A percentile compares a stretch with the other conserved stretches of the same genome.
phyloP scores from a whole-genome alignment of 2,113 vertebrate species.

The Pterocles orientalis region DNA sequence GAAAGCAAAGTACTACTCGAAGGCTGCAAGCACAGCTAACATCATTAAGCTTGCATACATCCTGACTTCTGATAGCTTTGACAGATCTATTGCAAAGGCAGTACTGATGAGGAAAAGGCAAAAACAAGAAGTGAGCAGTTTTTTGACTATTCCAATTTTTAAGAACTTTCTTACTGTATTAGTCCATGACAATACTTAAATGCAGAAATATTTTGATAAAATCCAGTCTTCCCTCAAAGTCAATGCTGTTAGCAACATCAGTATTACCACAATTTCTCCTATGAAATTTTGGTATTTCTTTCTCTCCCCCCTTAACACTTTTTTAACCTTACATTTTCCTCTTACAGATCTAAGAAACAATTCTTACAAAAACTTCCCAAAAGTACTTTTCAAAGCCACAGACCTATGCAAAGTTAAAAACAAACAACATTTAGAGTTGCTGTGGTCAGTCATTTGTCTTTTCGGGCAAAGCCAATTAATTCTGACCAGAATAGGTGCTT shows the following conservation, averaged over 20 bases:
- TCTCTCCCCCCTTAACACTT: neutral
- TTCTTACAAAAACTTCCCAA: neutral
- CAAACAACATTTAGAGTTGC: neutral
- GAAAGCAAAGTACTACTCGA: neutral
- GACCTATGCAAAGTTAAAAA: neutral
- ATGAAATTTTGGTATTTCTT: neutral
- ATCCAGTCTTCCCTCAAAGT: neutral
- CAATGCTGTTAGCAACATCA: neutral
- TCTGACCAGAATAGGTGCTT: neutral
- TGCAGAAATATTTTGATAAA: neutral
- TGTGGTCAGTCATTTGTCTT: neutral
- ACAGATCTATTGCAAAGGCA: neutral
- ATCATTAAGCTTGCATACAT: neutral
- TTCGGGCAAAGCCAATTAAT: neutral
- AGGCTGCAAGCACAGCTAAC: neutral
- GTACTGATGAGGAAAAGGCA: neutral
- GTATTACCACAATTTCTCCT: neutral
- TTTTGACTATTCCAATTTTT: neutral
- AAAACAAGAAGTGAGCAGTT: neutral
- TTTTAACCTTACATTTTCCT: neutral
- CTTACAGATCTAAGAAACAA: neutral
- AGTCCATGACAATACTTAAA: neutral
- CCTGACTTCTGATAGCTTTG: neutral
- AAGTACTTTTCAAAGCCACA: neutral
- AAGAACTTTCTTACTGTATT: neutral